Evolutionary conservation across 2,888 invertebrate species (phyloP).

Genomic region (Epirrita christyi): DNA sequence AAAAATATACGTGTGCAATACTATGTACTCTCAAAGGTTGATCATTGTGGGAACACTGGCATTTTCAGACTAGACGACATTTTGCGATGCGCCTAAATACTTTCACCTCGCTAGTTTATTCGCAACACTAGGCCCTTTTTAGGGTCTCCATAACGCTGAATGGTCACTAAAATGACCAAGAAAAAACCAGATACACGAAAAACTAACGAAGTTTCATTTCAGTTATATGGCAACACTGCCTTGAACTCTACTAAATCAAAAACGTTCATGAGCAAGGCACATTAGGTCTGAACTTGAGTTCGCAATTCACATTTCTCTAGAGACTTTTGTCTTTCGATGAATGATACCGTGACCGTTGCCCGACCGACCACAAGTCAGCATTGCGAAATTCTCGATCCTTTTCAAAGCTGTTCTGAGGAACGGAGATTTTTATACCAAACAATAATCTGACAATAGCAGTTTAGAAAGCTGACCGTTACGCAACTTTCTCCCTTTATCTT

Average conservation of each 20-base stretch:
- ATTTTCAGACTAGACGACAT: too few relatives aligned
- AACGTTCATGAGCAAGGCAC: constrained; percentile 18
- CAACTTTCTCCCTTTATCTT: constrained; percentile 82
- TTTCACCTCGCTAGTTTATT: too few relatives aligned
- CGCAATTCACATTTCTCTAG: constrained; percentile 16
- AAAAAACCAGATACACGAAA: too few relatives aligned
- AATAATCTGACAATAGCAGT: constrained; percentile 60
- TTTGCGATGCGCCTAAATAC: too few relatives aligned
- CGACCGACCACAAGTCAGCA: constrained; percentile 32
- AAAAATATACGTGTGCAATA: too few relatives aligned
- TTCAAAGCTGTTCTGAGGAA: constrained; percentile 43
- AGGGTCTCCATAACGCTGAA: too few relatives aligned
- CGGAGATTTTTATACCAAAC: constrained; percentile 59
- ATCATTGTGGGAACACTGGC: too few relatives aligned
- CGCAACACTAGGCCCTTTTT: too few relatives aligned
- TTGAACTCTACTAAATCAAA: constrained; percentile 5
- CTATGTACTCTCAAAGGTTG: too few relatives aligned
- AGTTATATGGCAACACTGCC: neutral
- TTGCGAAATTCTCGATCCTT: constrained; percentile 21
- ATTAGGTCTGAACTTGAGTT: constrained; percentile 18
- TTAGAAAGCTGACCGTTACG: constrained; percentile 79
- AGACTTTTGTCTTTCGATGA: constrained; percentile 32
- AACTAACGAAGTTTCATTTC: neutral
- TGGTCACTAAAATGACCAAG: too few relatives aligned
- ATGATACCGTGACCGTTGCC: constrained; percentile 27